phyloP scores from a whole-genome alignment of 2,113 vertebrate species.

The Peromyscus maniculatus region DNA sequence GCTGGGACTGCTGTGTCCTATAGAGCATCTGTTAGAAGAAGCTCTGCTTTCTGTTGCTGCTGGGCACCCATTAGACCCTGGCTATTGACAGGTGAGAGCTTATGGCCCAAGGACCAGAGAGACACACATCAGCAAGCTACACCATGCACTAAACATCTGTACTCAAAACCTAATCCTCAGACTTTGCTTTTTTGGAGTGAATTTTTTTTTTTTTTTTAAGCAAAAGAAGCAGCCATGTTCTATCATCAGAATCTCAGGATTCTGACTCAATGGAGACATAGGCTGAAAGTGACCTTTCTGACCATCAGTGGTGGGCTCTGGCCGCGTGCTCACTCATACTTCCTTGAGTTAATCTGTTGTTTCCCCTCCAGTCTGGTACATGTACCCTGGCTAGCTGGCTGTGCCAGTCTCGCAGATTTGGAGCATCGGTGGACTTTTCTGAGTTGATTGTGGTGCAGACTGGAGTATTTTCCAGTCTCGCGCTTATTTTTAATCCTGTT shows the following conservation, averaged over 20 bases:
- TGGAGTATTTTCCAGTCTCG: not conserved
- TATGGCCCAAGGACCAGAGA: not conserved
- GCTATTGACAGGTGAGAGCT: not conserved
- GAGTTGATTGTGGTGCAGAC: not conserved
- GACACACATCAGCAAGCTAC: too few relatives aligned
- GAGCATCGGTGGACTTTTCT: not conserved
- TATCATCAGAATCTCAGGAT: not conserved
- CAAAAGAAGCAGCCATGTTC: not conserved
- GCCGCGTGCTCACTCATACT: not conserved
- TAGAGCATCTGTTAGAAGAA: not conserved
- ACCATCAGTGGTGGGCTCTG: not conserved
- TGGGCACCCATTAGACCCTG: not conserved
- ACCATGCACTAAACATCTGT: not conserved
- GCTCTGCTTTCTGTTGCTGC: not conserved
- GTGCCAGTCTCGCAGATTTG: not conserved
- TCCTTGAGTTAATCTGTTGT: not conserved
- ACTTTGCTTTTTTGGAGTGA: not conserved
- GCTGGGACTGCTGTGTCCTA: rapidly evolving
- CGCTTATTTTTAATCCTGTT: not conserved
- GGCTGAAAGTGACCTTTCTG: not conserved
- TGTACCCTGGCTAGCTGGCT: not conserved
- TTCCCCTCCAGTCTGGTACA: too few relatives aligned
- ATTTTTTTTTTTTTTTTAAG: not conserved
- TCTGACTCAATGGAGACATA: not conserved
- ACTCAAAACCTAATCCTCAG: not conserved